Evolutionary conservation across 2,113 vertebrate genomes (phyloP).

Genomic region (Onychorhynchus coronatus): DNA sequence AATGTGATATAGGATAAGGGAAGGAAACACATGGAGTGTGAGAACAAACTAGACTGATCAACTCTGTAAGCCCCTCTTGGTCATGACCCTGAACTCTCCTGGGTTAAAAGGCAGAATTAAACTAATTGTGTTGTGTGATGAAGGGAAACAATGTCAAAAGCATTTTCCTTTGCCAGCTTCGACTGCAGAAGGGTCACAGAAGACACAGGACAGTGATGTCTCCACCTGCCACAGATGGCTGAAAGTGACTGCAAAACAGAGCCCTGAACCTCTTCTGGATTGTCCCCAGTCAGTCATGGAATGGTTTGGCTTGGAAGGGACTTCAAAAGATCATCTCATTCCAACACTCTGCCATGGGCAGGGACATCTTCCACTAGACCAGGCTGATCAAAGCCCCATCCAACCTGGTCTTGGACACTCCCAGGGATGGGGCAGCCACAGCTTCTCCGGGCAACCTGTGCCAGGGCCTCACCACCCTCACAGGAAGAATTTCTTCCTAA

Average conservation of each 20-base stretch:
- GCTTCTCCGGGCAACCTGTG: not conserved
- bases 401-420: not conserved
- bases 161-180: not conserved
- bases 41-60: not conserved
- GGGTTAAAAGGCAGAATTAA: not conserved
- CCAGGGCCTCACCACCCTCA: not conserved
- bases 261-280: not conserved
- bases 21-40: not conserved
- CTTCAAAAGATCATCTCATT: not conserved
- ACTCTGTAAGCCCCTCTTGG: not conserved
- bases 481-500: not conserved
- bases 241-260: not conserved
- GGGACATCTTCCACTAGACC: not conserved
- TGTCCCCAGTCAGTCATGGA: not conserved
- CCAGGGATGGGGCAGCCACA: not conserved
- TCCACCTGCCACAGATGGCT: not conserved
- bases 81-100: not conserved
- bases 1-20: not conserved
- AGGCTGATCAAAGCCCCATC: not conserved
- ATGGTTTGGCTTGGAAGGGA: not conserved
- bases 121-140: fast-evolving
- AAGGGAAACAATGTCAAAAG: not conserved
- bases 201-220: not conserved
- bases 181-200: not conserved
- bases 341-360: not conserved